Base-by-base conservation (phyloP, 2,797 vertebrate genomes). In the Lepidocolaptes lacrymiger region DNA sequence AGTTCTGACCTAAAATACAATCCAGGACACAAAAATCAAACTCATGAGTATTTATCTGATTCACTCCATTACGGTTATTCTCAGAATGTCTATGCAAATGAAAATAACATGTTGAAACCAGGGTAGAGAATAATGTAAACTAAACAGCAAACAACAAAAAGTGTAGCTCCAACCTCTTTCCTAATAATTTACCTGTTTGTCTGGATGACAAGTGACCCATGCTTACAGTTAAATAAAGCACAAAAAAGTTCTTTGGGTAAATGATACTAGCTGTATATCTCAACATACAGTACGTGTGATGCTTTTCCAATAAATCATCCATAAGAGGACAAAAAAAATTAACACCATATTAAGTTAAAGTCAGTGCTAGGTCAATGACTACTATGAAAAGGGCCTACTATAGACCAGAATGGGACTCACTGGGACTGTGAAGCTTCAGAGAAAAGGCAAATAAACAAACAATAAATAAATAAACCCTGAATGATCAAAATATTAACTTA, bases 401-500 rank as follows among this genome's bases (percentile, higher is more conserved):
- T 7, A 94, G 75, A 82, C 16, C 48, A 64, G 63, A 90, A 92
- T 56, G 74, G 56, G 49, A 88, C 44, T 63, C 54, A 52, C 4
- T 77, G 44, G 55, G 61, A 34, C 19, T 49, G 63, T 91, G 88
- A 95, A 67, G 64, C 46, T 93, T 95, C 68, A 84, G 88, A 85
- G 73, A 93, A 94, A 95, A 83, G 71, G 85, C 73, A 91, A 95
- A 96, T 80, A 95, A 84, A 93, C n/a, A 93, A 97, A 94, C 19
- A 95, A 97, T 66, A 95, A 97, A 97, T 48, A 95, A 93, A 96
- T 3, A 96, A 97, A 93, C 88, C 88, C 89, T 95, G 68, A 96
- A 95, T 95, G 89, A 95, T 89, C 76, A 93, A 97, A 97, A 96
- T 80, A 94, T 96, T 96, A 97, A 96, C 92, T 95, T 87, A 97